Evolutionary conservation across 1,140 invertebrate species (phyloP).

Genomic region (Ips typographus): DNA sequence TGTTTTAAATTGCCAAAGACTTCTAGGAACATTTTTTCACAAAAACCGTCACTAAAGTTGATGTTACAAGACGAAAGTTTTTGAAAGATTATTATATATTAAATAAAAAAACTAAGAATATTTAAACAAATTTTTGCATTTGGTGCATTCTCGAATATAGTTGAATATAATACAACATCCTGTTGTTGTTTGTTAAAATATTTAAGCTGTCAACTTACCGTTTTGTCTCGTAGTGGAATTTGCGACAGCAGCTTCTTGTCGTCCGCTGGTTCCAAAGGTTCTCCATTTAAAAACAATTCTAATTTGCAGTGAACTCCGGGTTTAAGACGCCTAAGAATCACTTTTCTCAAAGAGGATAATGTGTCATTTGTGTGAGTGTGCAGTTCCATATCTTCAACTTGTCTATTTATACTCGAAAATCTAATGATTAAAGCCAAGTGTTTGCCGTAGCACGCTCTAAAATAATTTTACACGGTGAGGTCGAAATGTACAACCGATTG

Average conservation of each 20-base stretch:
- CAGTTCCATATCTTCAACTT: slow-evolving; percentile 90
- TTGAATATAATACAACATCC: no score
- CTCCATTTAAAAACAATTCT: slow-evolving; percentile 88
- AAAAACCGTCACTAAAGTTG: no score
- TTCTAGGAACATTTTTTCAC: no score
- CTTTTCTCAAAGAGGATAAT: slow-evolving; percentile 74
- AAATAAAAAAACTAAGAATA: no score
- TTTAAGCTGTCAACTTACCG: slow-evolving; percentile 56
- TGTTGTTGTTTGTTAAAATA: no score
- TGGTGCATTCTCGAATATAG: no score
- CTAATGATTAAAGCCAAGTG: slow-evolving; percentile 82
- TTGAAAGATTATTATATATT: no score
- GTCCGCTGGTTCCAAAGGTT: slow-evolving; percentile 82
- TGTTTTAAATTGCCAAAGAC: no score
- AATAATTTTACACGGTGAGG: slow-evolving; percentile 9
- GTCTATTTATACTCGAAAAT: slow-evolving; percentile 86
- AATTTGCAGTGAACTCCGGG: slow-evolving; percentile 78
- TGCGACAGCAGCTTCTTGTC: slow-evolving; percentile 88
- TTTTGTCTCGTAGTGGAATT: slow-evolving; percentile 88
- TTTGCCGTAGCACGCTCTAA: slow-evolving; percentile 84
- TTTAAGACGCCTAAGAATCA: slow-evolving; percentile 75
- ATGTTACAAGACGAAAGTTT: no score
- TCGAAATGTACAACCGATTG: slow-evolving; percentile 1
- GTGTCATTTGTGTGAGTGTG: slow-evolving; percentile 95
- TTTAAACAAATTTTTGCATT: no score